Base-by-base conservation (phyloP, 2,888 invertebrate genomes). In the Dicranocentrus wangi region DNA sequence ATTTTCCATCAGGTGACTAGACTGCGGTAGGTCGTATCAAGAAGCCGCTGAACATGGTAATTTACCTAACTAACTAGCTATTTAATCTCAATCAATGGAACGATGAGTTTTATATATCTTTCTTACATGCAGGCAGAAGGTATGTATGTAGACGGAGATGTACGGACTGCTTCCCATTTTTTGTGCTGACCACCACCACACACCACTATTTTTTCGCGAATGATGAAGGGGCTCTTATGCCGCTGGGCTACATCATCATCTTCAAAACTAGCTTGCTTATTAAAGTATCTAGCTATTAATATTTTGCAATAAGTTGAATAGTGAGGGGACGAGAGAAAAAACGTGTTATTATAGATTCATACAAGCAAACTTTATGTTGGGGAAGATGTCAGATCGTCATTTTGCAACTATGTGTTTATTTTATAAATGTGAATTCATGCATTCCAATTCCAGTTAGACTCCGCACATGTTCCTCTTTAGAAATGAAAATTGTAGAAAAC, bases 71-170 rank as follows among this genome's bases (percentile, higher is more conserved):
- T 81, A 81, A 81, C 81, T 81, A 81, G 81, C 81, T 73, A 81
- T 81, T 81, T 81, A 81, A 81, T 81, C 81, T 81, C 81, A 81
- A 81, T 81, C 81, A 81, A 81, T 81, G 81, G 81, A 81, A 81
- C 75, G 75, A 81, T 75, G 73, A 81, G 81, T 81, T 75, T 69
- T 73, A 69, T 81, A 63, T 65, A 65, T 60, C 43, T 73, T 19
- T 27, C 32, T 77, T 43, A 17, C 15, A 17, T n/a, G 47, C 47
- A n/a, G 7, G 10, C 15, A 47, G n/a, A 47, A 39, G 23, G 23
- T 43, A 72, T 75, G 43, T 65, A 27, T 76, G 73, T 66, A 19
- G 53, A 65, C 65, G 51, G 55, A 55, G 63, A n/a, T 43, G 15
- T 17, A 17, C 15, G 47, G 2, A 47, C n/a, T 47, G 5, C 47